A percentile compares a stretch with the other conserved stretches of the same genome.
Conservation (phyloP, 2,888 invertebrate genomes). For the Glaucopsyche alexis region DNA sequence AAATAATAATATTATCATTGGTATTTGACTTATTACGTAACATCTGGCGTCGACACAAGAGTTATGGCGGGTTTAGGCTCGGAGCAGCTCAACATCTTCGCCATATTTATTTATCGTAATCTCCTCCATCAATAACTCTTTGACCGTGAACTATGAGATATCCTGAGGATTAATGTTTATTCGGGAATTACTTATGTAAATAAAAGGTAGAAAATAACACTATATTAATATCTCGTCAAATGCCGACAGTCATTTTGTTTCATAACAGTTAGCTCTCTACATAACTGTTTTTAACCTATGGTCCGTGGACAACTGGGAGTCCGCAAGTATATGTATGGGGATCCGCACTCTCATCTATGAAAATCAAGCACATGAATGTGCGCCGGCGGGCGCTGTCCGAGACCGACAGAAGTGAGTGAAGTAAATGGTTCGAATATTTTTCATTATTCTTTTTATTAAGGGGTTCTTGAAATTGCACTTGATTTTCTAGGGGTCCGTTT, state of each 20-base stretch:
- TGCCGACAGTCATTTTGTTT: not conserved
- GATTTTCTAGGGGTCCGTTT: too few species aligned
- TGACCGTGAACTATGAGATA: slow-evolving; percentile 11
- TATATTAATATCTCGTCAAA: not conserved
- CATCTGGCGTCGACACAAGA: slow-evolving; percentile 7
- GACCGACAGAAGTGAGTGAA: too few species aligned
- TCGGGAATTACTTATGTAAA: not conserved
- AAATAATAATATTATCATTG: not conserved
- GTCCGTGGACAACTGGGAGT: too few species aligned
- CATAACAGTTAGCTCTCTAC: too few species aligned
- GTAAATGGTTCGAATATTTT: too few species aligned
- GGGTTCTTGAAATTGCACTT: too few species aligned
- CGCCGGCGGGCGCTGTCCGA: too few species aligned
- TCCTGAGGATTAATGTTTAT: not conserved
- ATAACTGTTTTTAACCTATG: too few species aligned
- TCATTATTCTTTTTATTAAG: too few species aligned
- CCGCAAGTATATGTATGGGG: too few species aligned
- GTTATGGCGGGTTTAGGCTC: slow-evolving; percentile 17
- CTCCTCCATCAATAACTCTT: slow-evolving; percentile 13
- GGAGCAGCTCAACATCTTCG: slow-evolving; percentile 1
- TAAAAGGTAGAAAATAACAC: not conserved
- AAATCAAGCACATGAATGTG: too few species aligned
- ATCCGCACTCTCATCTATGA: too few species aligned
- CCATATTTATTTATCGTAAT: slow-evolving; percentile 5
- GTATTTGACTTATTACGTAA: not conserved